Evolutionary conservation across 2,797 vertebrate species (phyloP), one percentile per base, ranked within the genome.

Genomic region (Gephyroberyx darwinii): DNA sequence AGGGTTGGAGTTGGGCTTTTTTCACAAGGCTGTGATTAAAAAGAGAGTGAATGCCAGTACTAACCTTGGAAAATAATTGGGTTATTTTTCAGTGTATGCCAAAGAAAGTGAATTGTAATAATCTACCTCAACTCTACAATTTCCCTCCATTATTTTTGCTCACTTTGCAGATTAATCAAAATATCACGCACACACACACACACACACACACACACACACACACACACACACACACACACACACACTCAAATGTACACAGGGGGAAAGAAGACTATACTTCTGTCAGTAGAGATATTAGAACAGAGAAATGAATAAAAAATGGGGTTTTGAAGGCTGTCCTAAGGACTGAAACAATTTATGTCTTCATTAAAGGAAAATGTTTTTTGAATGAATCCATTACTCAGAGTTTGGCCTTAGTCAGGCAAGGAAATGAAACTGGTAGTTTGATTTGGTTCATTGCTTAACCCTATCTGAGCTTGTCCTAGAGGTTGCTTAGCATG

Each of bases 21-120:
- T 79, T 79, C 78, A 75, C 13, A 71, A 69, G 54, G 66, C 65
- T 82, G 71, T 84, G 79, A 87, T 89, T 84, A 86, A 87, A 86
- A 80, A 75, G 71, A 61, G 55, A 78, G 72, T 17, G 55, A 82
- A 79, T 12, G 22, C 75, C 60, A 69, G 77, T 66, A 33, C 74
- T 78, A 89, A 85, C 86, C 85, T 84, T 81, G 86, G 69, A 87
- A 89, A 82, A 84, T 88, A 87, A 90, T 88, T 90, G 79, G 83
- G 68, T 80, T 81, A 83, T 89, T 89, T 90, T 88, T 87, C 86
- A 86, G 71, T 8, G 67, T 39, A 62, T 59, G 79, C 54, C 75
- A 82, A 73, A 84, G 84, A 77, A 81, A 79, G 71, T 73, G 78
- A 88, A 83, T 82, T 62, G 79, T 80, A 87, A 88, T 87, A 77